A percentile compares a stretch with the other conserved stretches of the same genome.
phyloP scores from a whole-genome alignment of 2,888 invertebrate species.

The Parasteatoda lunata region DNA sequence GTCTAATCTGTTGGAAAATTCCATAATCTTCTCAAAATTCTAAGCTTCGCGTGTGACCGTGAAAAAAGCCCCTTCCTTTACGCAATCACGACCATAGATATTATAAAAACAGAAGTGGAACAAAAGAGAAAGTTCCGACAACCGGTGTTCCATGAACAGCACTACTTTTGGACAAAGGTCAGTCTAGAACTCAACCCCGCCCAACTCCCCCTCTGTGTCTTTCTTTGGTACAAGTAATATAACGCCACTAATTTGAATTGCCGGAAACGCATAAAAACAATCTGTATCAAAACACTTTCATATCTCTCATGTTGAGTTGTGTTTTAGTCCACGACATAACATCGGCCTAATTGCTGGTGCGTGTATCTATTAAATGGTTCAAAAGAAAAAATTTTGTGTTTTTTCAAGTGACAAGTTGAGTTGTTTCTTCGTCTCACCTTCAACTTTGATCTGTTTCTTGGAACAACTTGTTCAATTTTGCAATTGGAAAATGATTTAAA shows the following conservation, averaged over 20 bases:
- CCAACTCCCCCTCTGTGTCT: not conserved
- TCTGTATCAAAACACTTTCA: slow-evolving; percentile 41
- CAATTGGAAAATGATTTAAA: not conserved
- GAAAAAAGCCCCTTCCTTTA: slow-evolving; percentile 22
- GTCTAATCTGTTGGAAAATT: not conserved
- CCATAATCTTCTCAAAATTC: slow-evolving; percentile 21
- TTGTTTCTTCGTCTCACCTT: slow-evolving; percentile 4
- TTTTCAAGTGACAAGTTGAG: slow-evolving; percentile 24
- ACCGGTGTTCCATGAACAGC: slow-evolving; percentile 56
- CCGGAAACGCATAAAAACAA: slow-evolving; percentile 49
- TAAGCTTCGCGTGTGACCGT: slow-evolving; percentile 51
- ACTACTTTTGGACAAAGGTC: slow-evolving; percentile 46
- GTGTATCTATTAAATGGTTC: slow-evolving; percentile 5
- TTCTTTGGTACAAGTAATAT: slow-evolving; percentile 17
- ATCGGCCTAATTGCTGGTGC: slow-evolving; percentile 28
- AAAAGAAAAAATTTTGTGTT: not conserved
- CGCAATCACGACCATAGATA: slow-evolving; percentile 8
- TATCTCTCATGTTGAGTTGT: slow-evolving; percentile 5
- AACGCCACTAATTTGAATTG: slow-evolving; percentile 41
- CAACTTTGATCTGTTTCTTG: not conserved
- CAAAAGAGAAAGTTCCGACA: slow-evolving; percentile 28
- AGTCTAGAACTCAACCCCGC: slow-evolving; percentile 25
- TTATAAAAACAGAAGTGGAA: not conserved
- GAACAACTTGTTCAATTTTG: not conserved
- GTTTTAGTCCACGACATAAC: not conserved